phyloP scores from a whole-genome alignment of 2,888 invertebrate genomes.

The Thecophora atra region DNA sequence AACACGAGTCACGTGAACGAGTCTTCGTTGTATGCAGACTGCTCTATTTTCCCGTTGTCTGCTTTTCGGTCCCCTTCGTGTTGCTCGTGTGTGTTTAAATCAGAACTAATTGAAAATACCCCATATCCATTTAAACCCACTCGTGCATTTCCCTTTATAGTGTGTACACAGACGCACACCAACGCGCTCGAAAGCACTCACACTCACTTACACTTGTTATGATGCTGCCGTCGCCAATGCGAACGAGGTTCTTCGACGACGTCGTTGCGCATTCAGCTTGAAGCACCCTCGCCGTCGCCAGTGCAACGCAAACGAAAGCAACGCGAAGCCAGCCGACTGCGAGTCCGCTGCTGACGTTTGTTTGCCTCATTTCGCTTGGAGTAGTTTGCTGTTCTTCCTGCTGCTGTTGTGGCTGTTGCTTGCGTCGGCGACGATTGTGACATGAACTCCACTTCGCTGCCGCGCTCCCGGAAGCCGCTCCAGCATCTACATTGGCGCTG shows the following conservation, averaged over 20 bases:
- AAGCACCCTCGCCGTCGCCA: constrained; percentile 29
- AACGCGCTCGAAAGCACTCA: neutral
- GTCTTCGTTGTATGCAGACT: too few species aligned
- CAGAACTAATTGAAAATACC: constrained; percentile 3
- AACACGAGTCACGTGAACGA: too few species aligned
- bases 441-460: constrained; percentile 15
- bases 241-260: constrained; percentile 57
- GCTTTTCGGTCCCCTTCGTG: neutral
- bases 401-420: constrained; percentile 39
- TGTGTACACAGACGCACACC: constrained; percentile 13
- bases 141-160: too few species aligned
- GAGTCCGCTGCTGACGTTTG: constrained; percentile 29
- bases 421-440: constrained; percentile 12
- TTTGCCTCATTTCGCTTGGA: constrained; percentile 33
- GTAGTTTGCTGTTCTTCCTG: constrained; percentile 36
- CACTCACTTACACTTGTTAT: constrained; percentile 57
- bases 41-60: too few species aligned
- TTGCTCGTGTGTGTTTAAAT: neutral
- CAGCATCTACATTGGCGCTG: constrained; percentile 32
- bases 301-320: constrained; percentile 39
- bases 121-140: neutral
- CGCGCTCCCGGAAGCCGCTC: neutral
- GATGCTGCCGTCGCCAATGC: constrained; percentile 63
- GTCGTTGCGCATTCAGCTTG: constrained; percentile 50
- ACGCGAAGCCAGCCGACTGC: constrained; percentile 24